phyloP scores from a whole-genome alignment of 64 coral and sea anemone species.

The Exaiptasia diaphana region DNA sequence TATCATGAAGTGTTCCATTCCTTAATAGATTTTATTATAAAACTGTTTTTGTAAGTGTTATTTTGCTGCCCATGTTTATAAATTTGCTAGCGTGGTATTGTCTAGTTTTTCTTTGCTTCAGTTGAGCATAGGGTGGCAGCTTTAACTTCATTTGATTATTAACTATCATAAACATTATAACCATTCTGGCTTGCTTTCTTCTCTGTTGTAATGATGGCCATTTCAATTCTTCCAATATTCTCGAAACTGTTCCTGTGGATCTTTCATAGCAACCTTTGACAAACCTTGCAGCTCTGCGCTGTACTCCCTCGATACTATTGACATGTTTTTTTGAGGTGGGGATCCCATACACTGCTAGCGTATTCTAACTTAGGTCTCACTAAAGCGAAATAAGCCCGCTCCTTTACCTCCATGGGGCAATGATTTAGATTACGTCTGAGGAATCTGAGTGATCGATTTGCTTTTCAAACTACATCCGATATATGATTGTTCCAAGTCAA shows the following conservation, averaged over 20 bases:
- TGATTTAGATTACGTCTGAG: background rate
- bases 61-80: background rate
- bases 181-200: background rate
- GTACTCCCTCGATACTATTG: background rate
- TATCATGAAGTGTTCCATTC: background rate
- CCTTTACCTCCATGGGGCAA: background rate
- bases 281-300: conserved; percentile 18
- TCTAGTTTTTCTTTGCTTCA: conserved; percentile 34
- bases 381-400: background rate
- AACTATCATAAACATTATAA: conserved; percentile 12
- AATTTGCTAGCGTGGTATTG: background rate
- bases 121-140: conserved; percentile 13
- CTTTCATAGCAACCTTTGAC: background rate
- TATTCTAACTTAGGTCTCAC: conserved; percentile 14
- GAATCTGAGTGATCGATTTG: background rate
- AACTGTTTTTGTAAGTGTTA: background rate
- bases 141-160: conserved; percentile 8
- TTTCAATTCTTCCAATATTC: background rate
- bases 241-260: background rate
- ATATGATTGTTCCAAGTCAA: background rate
- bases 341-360: conserved; percentile 4
- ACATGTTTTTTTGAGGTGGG: background rate
- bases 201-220: background rate
- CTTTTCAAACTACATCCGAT: background rate
- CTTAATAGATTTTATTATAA: background rate